Base-by-base conservation (phyloP, 2,888 invertebrate genomes). In the Deilephila elpenor region DNA sequence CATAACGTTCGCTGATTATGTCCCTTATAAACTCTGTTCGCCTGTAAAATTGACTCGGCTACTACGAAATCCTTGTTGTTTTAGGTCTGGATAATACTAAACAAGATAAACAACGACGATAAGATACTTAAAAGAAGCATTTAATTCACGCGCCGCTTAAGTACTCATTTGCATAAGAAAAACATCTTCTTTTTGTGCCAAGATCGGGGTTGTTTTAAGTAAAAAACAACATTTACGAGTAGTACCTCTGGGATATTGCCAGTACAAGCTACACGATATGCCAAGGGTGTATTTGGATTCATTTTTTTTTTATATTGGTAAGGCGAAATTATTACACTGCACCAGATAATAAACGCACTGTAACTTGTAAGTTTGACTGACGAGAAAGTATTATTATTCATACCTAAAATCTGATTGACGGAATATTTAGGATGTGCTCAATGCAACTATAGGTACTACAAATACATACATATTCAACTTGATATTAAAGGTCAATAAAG, bases 81-180 rank as follows among this genome's bases (percentile, higher is more conserved):
- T 71, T 60, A 44, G 59, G 59, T n/a, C 59, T 14, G 44, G 60
- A 71, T 56, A 56, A 70, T 37, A 60, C 44, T 60, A 71, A 76
- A 75, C 73, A 76, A 76, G 70, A 76, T 77, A 75, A 75, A 78
- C 60, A 71, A 17, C 59, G 59, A 59, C 71, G 29, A 59, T n/a
- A 56, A 76, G 72, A 73, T 75, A 76, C 76, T 78, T 73, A 71
- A 76, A 78, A 78, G 59, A 77, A 76, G 73, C 79, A 77, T 80
- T 81, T 76, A 80, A 76, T 78, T 77, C 74, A 67, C 75, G 74
- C 76, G 75, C 60, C 44, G 59, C n/a, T 71, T 59, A 59, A 59
- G 60, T 64, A 71, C 29, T 62, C 75, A 82, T 85, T 86, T 83
- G 78, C 85, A 84, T 85, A 79, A 80, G 79, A 81, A 82, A 82